Evolutionary conservation across 2,797 vertebrate species (phyloP).

Genomic region (Ctenopoma multispine): DNA sequence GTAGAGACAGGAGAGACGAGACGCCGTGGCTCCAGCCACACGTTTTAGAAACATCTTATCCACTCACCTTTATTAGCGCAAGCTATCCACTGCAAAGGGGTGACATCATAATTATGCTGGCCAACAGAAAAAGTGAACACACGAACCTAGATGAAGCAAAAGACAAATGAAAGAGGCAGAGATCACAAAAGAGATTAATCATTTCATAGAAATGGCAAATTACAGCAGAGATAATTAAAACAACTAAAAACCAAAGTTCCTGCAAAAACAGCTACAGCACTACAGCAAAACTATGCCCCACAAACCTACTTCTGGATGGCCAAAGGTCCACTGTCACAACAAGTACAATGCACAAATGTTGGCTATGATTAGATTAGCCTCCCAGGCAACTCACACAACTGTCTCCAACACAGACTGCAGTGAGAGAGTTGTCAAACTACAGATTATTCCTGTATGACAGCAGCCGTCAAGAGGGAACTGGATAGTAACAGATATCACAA

Average conservation of each 20-base stretch:
- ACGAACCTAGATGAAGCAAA: constrained; percentile 86
- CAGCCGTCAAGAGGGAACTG: constrained; percentile 36
- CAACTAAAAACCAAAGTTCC: not conserved
- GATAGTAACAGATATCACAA: constrained; percentile 43
- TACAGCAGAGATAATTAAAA: not conserved
- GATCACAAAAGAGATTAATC: constrained; percentile 2
- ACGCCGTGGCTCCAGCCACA: too few species aligned
- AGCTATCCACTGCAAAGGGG: constrained; percentile 98
- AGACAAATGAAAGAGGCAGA: not conserved
- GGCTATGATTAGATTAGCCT: constrained; percentile 27
- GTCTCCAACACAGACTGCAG: constrained; percentile 27
- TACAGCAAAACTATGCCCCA: not conserved
- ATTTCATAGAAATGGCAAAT: not conserved
- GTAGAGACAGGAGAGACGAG: too few species aligned
- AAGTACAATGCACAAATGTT: constrained; percentile 14
- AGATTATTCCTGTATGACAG: constrained; percentile 62
- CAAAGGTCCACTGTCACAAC: constrained; percentile 22
- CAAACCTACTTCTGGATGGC: constrained; percentile 13
- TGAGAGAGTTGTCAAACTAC: constrained; percentile 55
- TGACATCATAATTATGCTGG: constrained; percentile 98
- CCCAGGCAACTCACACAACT: constrained; percentile 34
- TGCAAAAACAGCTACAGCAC: not conserved
- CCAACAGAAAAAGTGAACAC: constrained; percentile 99
- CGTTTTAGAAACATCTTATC: not conserved
- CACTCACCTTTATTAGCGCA: constrained; percentile 96